Evolutionary conservation across 2,888 invertebrate genomes (phyloP).

Genomic region (Drosophila aldrichi): DNA sequence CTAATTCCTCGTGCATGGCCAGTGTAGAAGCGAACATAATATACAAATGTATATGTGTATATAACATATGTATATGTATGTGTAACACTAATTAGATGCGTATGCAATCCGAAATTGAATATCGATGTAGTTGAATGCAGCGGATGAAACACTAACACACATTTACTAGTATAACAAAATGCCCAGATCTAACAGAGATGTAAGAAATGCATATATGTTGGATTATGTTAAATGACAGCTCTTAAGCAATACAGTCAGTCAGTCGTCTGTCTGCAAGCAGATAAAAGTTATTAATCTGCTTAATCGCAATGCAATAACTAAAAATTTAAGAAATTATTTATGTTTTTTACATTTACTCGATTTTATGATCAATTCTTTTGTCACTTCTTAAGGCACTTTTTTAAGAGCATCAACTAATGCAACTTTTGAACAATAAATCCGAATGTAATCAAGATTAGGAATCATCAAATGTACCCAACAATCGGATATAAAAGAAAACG

Average conservation of each 20-base stretch:
- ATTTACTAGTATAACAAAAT: constrained; percentile 7
- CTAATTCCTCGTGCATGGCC: constrained; percentile 32
- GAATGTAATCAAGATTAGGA: constrained; percentile 18
- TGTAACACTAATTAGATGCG: constrained; percentile 61
- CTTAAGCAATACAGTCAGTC: constrained; percentile 9
- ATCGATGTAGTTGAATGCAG: constrained; percentile 53
- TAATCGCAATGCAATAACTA: constrained; percentile 6
- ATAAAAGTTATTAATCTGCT: constrained; percentile 8
- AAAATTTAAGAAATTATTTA: not conserved
- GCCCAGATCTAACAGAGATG: constrained; percentile 32
- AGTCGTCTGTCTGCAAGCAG: constrained; percentile 1
- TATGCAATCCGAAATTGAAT: constrained; percentile 58
- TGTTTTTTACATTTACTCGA: constrained; percentile 7
- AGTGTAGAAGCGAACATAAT: constrained; percentile 23
- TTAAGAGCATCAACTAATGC: constrained; percentile 20
- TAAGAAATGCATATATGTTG: not conserved
- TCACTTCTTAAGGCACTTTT: constrained; percentile 40
- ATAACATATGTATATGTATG: not conserved
- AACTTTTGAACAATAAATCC: constrained; percentile 31
- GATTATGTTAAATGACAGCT: constrained; percentile 36
- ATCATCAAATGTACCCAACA: constrained; percentile 14
- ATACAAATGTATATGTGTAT: not conserved
- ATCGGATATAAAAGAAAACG: not conserved
- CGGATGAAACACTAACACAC: constrained; percentile 10
- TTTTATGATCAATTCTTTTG: constrained; percentile 19